These are phyloP conservation scores for Patella caerulea DNA, from an alignment of 2,888 invertebrate species.

Conservation along the genomic window DNA sequence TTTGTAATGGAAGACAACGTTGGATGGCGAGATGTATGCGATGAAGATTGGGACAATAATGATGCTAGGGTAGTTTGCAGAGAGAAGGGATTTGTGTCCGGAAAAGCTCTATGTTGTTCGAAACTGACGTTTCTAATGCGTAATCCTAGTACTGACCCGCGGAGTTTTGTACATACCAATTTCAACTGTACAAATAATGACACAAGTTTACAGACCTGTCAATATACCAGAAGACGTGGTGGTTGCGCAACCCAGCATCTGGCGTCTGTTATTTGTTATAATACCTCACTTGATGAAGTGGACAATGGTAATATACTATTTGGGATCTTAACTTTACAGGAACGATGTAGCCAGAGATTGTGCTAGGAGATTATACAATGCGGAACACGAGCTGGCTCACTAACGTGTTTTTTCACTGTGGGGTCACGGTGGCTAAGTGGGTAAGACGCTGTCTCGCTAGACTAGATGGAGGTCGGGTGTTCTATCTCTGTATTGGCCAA, in stretches of 20 bases:
- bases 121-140: neutral
- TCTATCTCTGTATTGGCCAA: no score
- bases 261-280: slow-evolving; percentile 47
- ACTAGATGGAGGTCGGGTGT: no score
- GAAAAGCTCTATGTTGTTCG: slow-evolving; percentile 41
- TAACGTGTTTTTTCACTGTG: no score
- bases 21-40: slow-evolving; percentile 37
- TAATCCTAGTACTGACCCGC: slow-evolving; percentile 41
- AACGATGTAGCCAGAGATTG: no score
- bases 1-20: no score
- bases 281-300: neutral
- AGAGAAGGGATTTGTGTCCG: slow-evolving; percentile 73
- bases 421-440: no score
- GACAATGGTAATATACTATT: neutral
- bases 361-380: no score
- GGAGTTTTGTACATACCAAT: slow-evolving; percentile 39
- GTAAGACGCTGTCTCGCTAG: no score
- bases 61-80: slow-evolving; percentile 48
- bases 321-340: no score
- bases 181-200: slow-evolving; percentile 51
- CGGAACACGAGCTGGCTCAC: no score
- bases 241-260: slow-evolving; percentile 22
- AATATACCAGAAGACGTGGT: slow-evolving; percentile 34
- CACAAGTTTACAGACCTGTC: slow-evolving; percentile 39
- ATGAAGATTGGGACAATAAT: slow-evolving; percentile 51